Percentiles rank a stretch among this genome's conserved stretches.
Evolutionary conservation across 2,113 vertebrate species (phyloP).

Genomic region (Eulacestoma nigropectus): DNA sequence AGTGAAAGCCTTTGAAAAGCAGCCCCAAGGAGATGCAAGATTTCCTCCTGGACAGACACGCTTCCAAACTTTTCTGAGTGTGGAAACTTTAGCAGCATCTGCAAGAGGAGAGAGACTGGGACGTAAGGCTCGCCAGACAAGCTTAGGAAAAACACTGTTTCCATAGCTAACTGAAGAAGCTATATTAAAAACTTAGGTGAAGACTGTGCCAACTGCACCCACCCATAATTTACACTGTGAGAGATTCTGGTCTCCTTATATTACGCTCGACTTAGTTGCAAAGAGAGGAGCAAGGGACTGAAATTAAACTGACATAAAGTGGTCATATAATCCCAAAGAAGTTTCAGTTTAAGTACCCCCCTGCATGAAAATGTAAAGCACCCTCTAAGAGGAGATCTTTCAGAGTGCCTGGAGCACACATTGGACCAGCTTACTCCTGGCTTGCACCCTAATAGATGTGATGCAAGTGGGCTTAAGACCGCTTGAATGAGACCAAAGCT

Average conservation of each 20-base stretch:
- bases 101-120: background rate
- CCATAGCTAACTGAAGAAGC: conserved; percentile 31
- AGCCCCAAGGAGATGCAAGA: conserved; percentile 46
- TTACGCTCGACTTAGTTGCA: accelerated
- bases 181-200: background rate
- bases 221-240: background rate
- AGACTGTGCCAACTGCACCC: background rate
- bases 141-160: conserved; percentile 17
- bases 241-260: background rate
- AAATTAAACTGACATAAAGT: background rate
- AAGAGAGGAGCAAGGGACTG: background rate
- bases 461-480: background rate
- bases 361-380: background rate
- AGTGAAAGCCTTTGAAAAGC: conserved; percentile 55
- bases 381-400: background rate
- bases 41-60: background rate
- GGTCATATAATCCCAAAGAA: background rate
- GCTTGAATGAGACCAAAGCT: background rate
- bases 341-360: background rate
- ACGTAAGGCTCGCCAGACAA: background rate
- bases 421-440: background rate
- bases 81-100: conserved; percentile 41
- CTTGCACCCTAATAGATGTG: background rate
- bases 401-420: background rate
- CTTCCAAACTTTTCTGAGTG: conserved; percentile 47